phyloP scores from a whole-genome alignment of 2,113 vertebrate species.

The Aramus guarauna region DNA sequence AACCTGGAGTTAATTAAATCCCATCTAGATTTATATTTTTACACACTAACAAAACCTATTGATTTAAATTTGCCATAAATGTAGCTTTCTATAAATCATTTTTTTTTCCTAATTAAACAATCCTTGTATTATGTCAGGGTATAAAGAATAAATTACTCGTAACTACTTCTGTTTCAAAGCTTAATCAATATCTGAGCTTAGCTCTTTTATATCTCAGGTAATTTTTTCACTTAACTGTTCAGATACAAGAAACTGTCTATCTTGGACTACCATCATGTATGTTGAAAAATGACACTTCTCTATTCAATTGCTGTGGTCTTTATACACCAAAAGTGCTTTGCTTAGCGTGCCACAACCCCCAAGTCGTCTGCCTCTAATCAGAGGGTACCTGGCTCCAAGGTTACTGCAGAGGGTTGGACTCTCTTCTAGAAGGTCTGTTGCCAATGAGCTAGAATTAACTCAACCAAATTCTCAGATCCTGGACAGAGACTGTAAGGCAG shows the following conservation, averaged over 20 bases:
- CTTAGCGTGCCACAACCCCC: rapidly evolving
- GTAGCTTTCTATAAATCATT: neutral
- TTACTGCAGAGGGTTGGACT: neutral
- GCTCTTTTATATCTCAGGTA: neutral
- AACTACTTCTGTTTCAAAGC: neutral
- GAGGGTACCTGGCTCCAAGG: neutral
- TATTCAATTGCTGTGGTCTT: neutral
- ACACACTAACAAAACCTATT: neutral
- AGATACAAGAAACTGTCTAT: neutral
- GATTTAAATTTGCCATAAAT: neutral
- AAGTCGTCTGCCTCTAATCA: neutral
- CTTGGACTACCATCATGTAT: rapidly evolving
- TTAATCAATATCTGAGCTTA: neutral
- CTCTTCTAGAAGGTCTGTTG: too few relatives aligned
- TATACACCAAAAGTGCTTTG: neutral
- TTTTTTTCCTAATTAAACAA: slow-evolving; percentile 12
- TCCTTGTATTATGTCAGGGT: neutral
- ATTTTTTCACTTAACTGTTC: neutral
- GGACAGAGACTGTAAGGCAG: rapidly evolving
- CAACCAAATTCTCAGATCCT: neutral
- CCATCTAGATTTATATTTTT: neutral
- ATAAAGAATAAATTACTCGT: neutral
- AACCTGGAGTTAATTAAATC: neutral
- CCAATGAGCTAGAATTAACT: rapidly evolving
- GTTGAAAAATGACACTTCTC: neutral